Evolutionary conservation across 2,797 vertebrate genomes (phyloP), one percentile per base, ranked within the genome.

Genomic region (Eulemur albifrons): DNA sequence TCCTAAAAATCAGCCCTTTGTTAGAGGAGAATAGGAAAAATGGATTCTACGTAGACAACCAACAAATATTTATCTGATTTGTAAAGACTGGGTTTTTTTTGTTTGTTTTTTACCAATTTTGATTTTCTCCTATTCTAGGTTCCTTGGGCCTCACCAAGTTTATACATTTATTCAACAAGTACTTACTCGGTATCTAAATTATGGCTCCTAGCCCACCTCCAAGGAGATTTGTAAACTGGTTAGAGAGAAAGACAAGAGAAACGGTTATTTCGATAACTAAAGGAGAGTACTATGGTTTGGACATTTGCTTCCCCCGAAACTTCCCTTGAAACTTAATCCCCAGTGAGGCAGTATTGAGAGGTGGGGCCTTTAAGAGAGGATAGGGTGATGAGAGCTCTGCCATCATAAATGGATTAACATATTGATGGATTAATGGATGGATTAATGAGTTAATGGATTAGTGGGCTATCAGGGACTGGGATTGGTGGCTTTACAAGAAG

Each of bases 181-280:
- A 57, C 52, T 90, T 84, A 57, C 82, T 90, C 57, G 35, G 21
- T 75, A 94, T 65, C 69, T 87, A 93, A 92, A 83, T 80, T 57
- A 48, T 88, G 52, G 23, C 15, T 52, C 27, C 32, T 59, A 14
- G 18, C 20, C 20, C 45, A 57, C 27, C 32, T 40, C 59, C 12
- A 72, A 54, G 35, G 21, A 88, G 61, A 76, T 43, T 57, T 72
- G 65, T 73, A 50, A 40, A 48, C 69, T 54, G 5, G 52, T 40
- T 20, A 82, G 35, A 83, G 45, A 92, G 32, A 63, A 32, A 92
- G 23, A 50, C 59, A 87, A 63, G 52, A 70, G 11, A 52, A 88
- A 83, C 1, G 27, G n/a, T 84, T 45, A 76, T 65, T 94, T 85
- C 40, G 40, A 27, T 72, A 67, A 65, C 45, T 67, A 90, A 80